Evolutionary conservation across 2,888 invertebrate genomes (phyloP).

Genomic region (Iselma pallidipennis): DNA sequence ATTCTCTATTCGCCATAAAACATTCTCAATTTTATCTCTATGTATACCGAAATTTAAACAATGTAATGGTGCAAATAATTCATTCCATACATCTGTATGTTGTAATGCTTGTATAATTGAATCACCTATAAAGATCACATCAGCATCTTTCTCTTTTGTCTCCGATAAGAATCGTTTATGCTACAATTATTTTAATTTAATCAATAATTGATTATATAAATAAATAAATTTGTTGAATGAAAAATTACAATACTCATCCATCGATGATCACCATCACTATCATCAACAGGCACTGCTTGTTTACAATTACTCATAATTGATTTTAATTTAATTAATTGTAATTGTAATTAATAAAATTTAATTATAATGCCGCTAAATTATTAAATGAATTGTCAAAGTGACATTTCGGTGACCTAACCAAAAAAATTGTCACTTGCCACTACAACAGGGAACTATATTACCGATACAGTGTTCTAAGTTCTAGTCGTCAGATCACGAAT

Average conservation of each 20-base stretch:
- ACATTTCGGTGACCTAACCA: conserved; percentile 21
- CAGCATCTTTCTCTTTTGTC: conserved; percentile 87
- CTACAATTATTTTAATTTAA: conserved; percentile 58
- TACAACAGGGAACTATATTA: neutral
- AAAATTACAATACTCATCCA: conserved; percentile 77
- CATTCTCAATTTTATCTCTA: conserved; percentile 85
- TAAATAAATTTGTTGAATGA: neutral
- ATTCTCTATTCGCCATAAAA: conserved; percentile 87
- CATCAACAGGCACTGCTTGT: conserved; percentile 70
- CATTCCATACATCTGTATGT: conserved; percentile 86
- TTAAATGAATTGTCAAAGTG: conserved; percentile 23
- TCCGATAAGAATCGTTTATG: conserved; percentile 85
- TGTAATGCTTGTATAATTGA: conserved; percentile 82
- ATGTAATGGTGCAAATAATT: conserved; percentile 89
- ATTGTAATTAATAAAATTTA: conserved; percentile 6
- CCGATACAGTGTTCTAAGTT: too few species aligned
- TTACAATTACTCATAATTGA: conserved; percentile 73
- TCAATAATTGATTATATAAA: conserved; percentile 1
- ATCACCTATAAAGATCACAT: conserved; percentile 90
- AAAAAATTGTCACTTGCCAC: conserved; percentile 8
- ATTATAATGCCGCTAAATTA: conserved; percentile 7
- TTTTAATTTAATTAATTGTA: conserved; percentile 1
- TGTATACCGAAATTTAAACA: conserved; percentile 90
- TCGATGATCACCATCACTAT: conserved; percentile 81
- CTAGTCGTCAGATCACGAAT: too few species aligned